Evolutionary conservation across 2,888 invertebrate species (phyloP).

Genomic region (Caradrina kadenii): DNA sequence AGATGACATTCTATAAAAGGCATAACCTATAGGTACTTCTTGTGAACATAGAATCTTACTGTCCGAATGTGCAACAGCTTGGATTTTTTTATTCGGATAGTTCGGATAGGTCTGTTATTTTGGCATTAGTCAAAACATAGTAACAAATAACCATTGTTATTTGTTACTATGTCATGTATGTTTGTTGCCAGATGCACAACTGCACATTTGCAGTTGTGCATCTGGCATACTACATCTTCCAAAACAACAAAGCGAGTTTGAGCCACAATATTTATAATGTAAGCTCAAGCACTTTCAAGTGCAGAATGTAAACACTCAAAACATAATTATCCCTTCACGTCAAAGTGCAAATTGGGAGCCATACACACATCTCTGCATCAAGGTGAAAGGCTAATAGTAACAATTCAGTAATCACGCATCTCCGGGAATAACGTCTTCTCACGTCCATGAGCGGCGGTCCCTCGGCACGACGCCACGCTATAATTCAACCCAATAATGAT

Average conservation of each 20-base stretch:
- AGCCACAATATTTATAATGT: not conserved
- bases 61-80: too few species aligned
- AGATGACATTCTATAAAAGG: not conserved
- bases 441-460: constrained; percentile 69
- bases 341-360: constrained; percentile 54
- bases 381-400: constrained; percentile 62
- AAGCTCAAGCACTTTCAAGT: constrained; percentile 13
- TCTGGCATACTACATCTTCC: not conserved
- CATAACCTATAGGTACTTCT: too few species aligned
- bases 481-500: constrained; percentile 85
- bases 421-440: constrained; percentile 67
- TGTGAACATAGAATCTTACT: too few species aligned
- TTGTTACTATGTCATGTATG: too few species aligned
- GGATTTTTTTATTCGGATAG: not conserved
- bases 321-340: constrained; percentile 39
- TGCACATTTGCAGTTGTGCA: too few species aligned
- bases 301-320: constrained; percentile 24
- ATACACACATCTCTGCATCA: constrained; percentile 40
- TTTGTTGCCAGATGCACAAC: too few species aligned
- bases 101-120: not conserved
- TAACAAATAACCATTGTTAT: not conserved
- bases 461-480: constrained; percentile 77
- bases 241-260: not conserved
- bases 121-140: not conserved
- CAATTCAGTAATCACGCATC: constrained; percentile 62